A percentile compares a stretch with the other conserved stretches of the same genome.
Conservation (phyloP, 1,140 invertebrate genomes). For the Magallana angulata region DNA sequence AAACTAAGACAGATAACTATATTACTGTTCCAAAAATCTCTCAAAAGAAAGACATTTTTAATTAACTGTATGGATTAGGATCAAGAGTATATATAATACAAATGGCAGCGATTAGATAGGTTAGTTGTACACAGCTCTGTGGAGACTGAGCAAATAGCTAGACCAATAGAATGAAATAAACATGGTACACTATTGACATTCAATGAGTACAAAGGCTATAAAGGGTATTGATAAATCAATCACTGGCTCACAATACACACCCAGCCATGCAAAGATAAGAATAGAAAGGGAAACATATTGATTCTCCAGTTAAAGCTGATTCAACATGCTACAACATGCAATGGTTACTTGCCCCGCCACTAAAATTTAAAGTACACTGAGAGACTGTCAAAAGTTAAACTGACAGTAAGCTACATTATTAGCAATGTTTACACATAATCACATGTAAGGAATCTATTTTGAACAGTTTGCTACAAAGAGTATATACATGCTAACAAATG, state of each 20-base stretch:
- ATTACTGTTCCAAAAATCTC: not conserved
- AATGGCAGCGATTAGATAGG: not conserved
- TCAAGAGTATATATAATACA: not conserved
- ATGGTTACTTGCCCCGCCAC: not conserved
- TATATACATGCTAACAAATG: not conserved
- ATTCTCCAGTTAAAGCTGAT: not conserved
- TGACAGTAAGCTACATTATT: conserved; percentile 9
- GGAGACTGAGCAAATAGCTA: not conserved
- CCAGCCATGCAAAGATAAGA: conserved; percentile 9
- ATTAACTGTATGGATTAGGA: not conserved
- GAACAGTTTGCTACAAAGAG: not conserved
- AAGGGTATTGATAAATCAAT: conserved; percentile 32
- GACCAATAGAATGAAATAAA: not conserved
- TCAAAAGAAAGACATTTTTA: not conserved
- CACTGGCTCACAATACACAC: conserved; percentile 2
- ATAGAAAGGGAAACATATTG: conserved; percentile 30
- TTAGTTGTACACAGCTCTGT: conserved; percentile 9
- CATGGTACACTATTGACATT: not conserved
- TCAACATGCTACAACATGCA: conserved; percentile 13
- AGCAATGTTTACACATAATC: conserved; percentile 1
- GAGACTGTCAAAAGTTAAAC: not conserved
- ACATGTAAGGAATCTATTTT: not conserved
- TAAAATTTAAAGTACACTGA: conserved; percentile 24
- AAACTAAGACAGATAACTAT: not conserved
- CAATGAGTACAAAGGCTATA: not conserved